phyloP scores from a whole-genome alignment of 1,140 invertebrate species.

The Parapsyche elsis region DNA sequence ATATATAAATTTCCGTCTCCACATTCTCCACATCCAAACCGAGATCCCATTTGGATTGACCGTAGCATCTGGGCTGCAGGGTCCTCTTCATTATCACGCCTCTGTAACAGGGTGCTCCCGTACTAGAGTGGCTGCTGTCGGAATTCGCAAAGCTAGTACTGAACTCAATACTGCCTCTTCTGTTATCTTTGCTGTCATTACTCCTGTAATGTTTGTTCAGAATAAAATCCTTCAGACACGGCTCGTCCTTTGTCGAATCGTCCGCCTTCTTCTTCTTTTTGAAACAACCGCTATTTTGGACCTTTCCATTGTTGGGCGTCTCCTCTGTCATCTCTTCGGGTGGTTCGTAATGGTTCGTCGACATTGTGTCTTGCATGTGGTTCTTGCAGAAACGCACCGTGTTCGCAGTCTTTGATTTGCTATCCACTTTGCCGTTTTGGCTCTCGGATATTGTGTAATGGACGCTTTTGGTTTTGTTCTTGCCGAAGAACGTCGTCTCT shows the following conservation, averaged over 20 bases:
- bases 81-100: constrained; percentile 39
- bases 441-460: constrained; percentile 39
- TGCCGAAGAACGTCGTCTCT: constrained; percentile 25
- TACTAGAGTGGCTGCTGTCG: constrained; percentile 26
- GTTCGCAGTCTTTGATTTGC: not conserved
- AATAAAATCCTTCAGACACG: constrained; percentile 37
- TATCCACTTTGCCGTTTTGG: not conserved
- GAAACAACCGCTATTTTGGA: constrained; percentile 37
- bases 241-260: not conserved
- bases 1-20: constrained; percentile 49
- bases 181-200: constrained; percentile 34
- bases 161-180: constrained; percentile 44
- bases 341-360: not conserved
- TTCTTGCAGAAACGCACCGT: not conserved
- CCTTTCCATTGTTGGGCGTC: not conserved
- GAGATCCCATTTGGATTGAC: constrained; percentile 37
- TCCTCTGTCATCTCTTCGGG: not conserved
- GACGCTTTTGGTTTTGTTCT: constrained; percentile 30
- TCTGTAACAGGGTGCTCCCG: constrained; percentile 23
- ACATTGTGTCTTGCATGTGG: not conserved
- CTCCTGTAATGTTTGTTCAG: constrained; percentile 14
- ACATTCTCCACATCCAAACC: constrained; percentile 20
- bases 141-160: constrained; percentile 38
- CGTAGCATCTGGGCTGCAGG: constrained; percentile 9
- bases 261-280: constrained; percentile 33